Evolutionary conservation across 2,113 vertebrate species (phyloP), one percentile per base, ranked within the genome.

Genomic region (Nothobranchius kuhntae): DNA sequence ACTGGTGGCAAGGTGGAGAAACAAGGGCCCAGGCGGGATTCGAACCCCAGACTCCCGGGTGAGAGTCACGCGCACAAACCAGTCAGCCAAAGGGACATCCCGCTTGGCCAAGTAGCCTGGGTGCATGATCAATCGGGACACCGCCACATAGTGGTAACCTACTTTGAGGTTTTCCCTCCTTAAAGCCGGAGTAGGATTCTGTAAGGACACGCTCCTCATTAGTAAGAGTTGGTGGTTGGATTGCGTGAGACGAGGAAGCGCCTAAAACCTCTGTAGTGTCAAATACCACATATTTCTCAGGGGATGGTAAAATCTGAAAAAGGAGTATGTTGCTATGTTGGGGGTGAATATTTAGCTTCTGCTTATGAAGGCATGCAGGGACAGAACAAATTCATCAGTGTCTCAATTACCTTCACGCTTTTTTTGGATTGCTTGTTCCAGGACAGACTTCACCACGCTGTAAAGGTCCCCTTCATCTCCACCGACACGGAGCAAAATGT

Each of bases 401-500:
- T 48, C 15, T n/a, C 47, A n/a, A 9, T 38, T 91, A 98, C 96
- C 94, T 92, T 80, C 86, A 11, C 84, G 83, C 45, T 74, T 73
- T 0, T 91, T 87, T 12, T 56, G 21, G 2, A 93, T 85, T 77
- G 90, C 65, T 68, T 75, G 69, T 12, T 72, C 63, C 76, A 98
- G 73, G 51, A 94, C 64, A 36, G 91, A 87, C 72, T 95, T 94
- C 66, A 98, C 83, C 15, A 64, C 92, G 67, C 84, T 86, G 5
- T 81, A 90, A 62, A 98, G 36, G 3, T 85, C 44, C 1, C 81
- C 78, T 72, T 95, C 81, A 0, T 94, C 94, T 30, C 94, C 96
- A 71, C 93, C 90, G 48, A 98, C 68, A 80, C 88, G 93, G 58
- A 93, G 89, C 58, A 99, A 86, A 88, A 95, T 92, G 68, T 93